Evolutionary conservation across 1,140 invertebrate species (phyloP), one percentile per base, ranked within the genome.

Genomic region (Drosophila suzukii): DNA sequence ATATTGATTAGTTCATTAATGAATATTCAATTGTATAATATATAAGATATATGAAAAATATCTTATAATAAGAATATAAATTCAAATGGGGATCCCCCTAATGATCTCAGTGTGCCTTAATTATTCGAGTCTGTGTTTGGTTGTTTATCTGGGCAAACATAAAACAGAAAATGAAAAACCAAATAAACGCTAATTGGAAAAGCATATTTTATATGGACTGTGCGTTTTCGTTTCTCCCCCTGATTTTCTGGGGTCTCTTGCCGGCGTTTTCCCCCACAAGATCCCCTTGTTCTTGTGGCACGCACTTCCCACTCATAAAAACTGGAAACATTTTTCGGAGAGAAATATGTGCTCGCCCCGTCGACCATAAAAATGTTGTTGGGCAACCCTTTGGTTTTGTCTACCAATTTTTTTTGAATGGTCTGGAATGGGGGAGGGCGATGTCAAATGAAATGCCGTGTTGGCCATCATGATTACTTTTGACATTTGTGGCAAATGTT

Each of bases 151-250:
- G 59, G 3, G 59, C 75, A 86, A 82, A 82, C 83, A 82, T 86
- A 89, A 80, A 88, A 80, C 83, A 78, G 67, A 88, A 80, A 88
- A 83, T 89, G 83, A 89, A 88, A 88, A 89, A 83, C 83, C 83
- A 88, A 88, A 88, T 88, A 88, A 89, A 88, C 84, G 84, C 83
- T 88, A 88, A 88, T 88, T 88, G 83, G 83, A 89, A 88, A 86
- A 88, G 79, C 80, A 88, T 88, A 88, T 89, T 88, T 88, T 88
- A 88, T 83, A 88, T 80, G 80, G 74, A 86, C 83, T 82, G 58
- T 15, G 50, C 30, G 39, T 30, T 17, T 30, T 39, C 34, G 49
- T 15, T 20, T 44, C 51, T 32, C 36, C 70, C 56, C 12, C n/a
- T 11, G n/a, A 17, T 51, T 43, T 56, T 56, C n/a, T 11, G 13